phyloP scores from a whole-genome alignment of 2,113 vertebrate species.

The Oncorhynchus kisutch region DNA sequence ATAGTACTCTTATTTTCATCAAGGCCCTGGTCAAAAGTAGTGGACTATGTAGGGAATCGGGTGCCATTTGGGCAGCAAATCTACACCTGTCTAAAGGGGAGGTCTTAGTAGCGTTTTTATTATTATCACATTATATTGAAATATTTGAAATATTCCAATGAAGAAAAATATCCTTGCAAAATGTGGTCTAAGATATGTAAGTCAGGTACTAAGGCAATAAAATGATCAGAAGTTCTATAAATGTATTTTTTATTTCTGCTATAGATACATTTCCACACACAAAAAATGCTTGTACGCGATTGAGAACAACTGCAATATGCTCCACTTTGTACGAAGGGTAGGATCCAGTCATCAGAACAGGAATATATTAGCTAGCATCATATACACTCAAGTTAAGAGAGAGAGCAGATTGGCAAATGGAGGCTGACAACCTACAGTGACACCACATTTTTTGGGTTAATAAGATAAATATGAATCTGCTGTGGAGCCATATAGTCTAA shows the following conservation, averaged over 20 bases:
- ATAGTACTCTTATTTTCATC: too few relatives aligned
- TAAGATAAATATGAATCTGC: constrained; percentile 18
- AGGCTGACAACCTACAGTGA: constrained; percentile 10
- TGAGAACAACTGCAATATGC: not conserved
- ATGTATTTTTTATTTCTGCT: too few relatives aligned
- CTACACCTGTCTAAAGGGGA: too few relatives aligned
- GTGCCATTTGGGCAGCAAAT: too few relatives aligned
- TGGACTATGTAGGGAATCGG: too few relatives aligned
- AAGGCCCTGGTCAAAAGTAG: too few relatives aligned
- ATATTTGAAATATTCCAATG: too few relatives aligned
- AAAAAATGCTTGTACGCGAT: not conserved
- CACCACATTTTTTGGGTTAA: constrained; percentile 5
- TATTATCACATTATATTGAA: too few relatives aligned
- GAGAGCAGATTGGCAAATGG: not conserved
- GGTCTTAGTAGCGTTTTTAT: too few relatives aligned
- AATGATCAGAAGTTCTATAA: too few relatives aligned
- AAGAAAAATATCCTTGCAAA: too few relatives aligned
- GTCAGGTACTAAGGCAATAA: not conserved
- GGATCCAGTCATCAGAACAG: constrained; percentile 9
- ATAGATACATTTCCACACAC: not conserved
- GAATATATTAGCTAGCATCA: not conserved
- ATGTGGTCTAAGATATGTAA: not conserved
- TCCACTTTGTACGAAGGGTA: not conserved
- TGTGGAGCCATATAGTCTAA: not conserved
- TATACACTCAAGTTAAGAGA: not conserved